phyloP scores from a whole-genome alignment of 2,797 vertebrate genomes.

The Pseudochirops cupreus region DNA sequence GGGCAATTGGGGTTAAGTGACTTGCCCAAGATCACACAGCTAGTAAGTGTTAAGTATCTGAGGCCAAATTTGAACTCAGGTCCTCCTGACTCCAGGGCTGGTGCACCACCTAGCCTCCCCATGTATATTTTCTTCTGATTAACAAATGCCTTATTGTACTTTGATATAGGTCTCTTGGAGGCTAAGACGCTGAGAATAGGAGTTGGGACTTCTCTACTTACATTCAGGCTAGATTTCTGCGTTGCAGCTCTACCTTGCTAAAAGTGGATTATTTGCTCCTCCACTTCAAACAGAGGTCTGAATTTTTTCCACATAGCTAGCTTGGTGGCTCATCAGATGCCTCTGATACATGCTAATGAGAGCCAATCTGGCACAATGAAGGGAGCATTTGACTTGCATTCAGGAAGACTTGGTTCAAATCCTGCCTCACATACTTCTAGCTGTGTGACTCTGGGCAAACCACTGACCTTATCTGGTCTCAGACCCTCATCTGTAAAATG shows the following conservation, averaged over 20 bases:
- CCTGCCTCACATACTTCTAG: not conserved
- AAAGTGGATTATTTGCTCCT: not conserved
- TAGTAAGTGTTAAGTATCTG: too few species aligned
- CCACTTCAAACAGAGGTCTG: not conserved
- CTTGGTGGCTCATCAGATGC: not conserved
- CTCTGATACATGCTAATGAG: not conserved
- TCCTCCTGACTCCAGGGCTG: too few species aligned
- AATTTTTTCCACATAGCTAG: not conserved
- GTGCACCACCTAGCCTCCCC: too few species aligned
- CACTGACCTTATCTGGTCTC: conserved; percentile 1
- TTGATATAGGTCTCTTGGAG: not conserved
- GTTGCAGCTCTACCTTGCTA: too few species aligned
- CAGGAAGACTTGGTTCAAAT: not conserved
- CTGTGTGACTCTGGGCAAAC: not conserved
- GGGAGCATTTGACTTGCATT: not conserved
- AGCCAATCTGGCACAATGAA: not conserved
- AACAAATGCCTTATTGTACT: too few species aligned
- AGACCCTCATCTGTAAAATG: not conserved
- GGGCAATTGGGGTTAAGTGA: too few species aligned
- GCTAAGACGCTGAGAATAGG: not conserved
- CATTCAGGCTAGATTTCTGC: not conserved
- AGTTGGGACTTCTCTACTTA: not conserved
- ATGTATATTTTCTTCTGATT: not conserved
- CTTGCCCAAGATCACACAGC: too few species aligned
- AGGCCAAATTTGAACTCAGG: too few species aligned